Evolutionary conservation across 2,797 vertebrate species (phyloP).

Genomic region (Pantherophis vulpinus): DNA sequence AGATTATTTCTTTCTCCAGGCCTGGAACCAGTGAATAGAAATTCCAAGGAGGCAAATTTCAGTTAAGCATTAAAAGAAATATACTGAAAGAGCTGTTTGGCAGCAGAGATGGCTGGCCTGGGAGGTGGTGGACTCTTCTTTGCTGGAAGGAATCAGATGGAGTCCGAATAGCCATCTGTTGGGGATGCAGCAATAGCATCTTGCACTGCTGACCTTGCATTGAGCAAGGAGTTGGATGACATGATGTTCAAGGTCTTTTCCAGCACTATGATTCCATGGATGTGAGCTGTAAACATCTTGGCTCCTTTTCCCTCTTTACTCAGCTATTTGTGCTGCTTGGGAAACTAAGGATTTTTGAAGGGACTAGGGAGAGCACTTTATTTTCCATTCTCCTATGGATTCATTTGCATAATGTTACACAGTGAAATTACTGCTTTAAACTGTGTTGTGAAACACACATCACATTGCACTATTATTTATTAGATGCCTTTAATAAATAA

Average conservation of each 20-base stretch:
- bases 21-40: not conserved
- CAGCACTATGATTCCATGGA: not conserved
- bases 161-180: not conserved
- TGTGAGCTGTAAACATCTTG: slow-evolving; percentile 1
- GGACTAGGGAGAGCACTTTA: not conserved
- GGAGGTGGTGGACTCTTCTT: not conserved
- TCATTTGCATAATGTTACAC: not conserved
- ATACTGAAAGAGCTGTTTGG: not conserved
- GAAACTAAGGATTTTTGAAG: not conserved
- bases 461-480: not conserved
- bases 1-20: not conserved
- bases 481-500: not conserved
- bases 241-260: not conserved
- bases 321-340: accelerated
- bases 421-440: not conserved
- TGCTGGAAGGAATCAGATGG: not conserved
- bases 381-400: not conserved
- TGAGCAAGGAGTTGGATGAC: not conserved
- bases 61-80: not conserved
- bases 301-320: not conserved
- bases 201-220: not conserved
- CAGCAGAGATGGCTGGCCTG: not conserved
- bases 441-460: not conserved
- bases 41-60: not conserved
- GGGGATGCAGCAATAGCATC: not conserved